Percentiles rank a stretch among this genome's conserved stretches.
These are phyloP conservation scores for Agrotis clavis DNA, from an alignment of 2,888 invertebrate species.

Conservation along the genomic window DNA sequence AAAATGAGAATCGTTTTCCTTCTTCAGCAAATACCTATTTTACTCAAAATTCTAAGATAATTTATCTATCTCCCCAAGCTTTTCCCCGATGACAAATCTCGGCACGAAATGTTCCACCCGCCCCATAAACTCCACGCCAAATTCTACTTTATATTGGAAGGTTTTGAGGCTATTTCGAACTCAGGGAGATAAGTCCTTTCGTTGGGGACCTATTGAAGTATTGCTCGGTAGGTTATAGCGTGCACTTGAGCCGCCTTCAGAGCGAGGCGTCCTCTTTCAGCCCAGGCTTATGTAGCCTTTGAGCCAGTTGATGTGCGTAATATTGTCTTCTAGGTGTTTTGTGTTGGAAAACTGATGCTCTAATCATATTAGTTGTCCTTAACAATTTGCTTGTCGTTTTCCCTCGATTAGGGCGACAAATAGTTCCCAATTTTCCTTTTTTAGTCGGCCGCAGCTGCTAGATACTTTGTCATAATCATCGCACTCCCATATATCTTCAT, in stretches of 20 bases:
- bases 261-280: slow-evolving; percentile 10
- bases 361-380: no score
- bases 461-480: no score
- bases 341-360: neutral
- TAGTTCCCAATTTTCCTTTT: no score
- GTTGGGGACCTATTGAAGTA: slow-evolving; percentile 10
- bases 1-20: neutral
- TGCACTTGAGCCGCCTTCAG: slow-evolving; percentile 4
- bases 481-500: no score
- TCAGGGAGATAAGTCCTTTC: neutral
- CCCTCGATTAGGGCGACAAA: no score
- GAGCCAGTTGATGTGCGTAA: neutral
- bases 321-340: neutral
- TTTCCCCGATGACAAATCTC: neutral
- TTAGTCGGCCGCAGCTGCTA: no score
- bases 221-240: slow-evolving; percentile 9
- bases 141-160: slow-evolving; percentile 3
- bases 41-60: neutral
- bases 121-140: neutral
- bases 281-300: slow-evolving; percentile 12
- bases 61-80: neutral
- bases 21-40: neutral
- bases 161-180: neutral
- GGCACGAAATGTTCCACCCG: neutral
- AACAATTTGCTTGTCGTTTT: no score